phyloP scores from a whole-genome alignment of 2,113 vertebrate genomes.

The Pterocles orientalis region DNA sequence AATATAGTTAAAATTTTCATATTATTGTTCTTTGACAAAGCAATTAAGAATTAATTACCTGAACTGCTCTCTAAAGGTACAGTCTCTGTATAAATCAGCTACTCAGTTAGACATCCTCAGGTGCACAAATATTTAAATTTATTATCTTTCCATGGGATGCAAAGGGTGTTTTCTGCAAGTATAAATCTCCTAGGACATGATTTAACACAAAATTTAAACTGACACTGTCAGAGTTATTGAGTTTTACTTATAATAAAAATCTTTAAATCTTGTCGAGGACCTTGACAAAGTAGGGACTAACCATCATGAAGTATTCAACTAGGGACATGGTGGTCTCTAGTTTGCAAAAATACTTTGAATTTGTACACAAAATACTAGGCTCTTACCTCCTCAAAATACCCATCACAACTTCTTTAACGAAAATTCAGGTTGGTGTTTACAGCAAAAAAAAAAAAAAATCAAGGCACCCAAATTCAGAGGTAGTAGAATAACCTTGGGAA shows the following conservation, averaged over 20 bases:
- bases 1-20: neutral
- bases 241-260: neutral
- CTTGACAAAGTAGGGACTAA: neutral
- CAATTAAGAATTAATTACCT: neutral
- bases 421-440: neutral
- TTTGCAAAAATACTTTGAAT: neutral
- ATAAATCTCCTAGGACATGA: neutral
- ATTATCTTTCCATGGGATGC: neutral
- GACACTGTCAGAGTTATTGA: neutral
- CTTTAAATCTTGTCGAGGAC: neutral
- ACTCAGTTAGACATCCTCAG: neutral
- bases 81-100: neutral
- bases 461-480: accelerated
- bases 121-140: neutral
- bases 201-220: neutral
- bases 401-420: neutral
- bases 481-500: neutral
- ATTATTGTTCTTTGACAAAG: neutral
- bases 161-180: neutral
- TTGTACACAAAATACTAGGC: neutral
- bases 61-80: neutral
- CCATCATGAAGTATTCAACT: neutral
- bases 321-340: neutral
- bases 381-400: neutral
- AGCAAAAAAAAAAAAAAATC: neutral